Evolutionary conservation across 64 coral and sea anemone genomes (phyloP), one percentile per base, ranked within the genome.

Genomic region (Stichodactyla mertensii): DNA sequence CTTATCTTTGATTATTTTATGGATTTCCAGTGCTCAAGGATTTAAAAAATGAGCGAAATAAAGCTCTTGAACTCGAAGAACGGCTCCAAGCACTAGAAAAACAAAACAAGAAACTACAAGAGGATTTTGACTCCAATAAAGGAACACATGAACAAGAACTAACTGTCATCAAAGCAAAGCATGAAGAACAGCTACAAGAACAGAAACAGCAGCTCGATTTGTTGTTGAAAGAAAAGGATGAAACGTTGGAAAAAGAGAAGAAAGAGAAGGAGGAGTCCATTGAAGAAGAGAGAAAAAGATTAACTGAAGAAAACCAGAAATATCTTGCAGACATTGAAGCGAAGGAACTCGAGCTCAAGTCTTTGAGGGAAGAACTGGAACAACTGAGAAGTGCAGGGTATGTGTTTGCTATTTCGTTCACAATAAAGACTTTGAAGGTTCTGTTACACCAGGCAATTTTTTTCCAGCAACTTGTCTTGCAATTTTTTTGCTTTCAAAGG

Each of bases 11-110:
- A 74, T 31, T 74, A 31, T 71, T 55, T 23, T 82, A 45, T 13
- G 56, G 58, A 28, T 16, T 66, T 90, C 22, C 51, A 97, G 94
- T 97, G 88, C 86, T 97, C 36, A 77, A 79, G 18, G 91, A 97
- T 77, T 97, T 97, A 52, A 97, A 93, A 86, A 52, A 84, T 82
- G 94, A 97, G 54, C 86, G 83, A 90, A 89, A 27, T 82, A 97
- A 90, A 85, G 57, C 86, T 24, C 51, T 64, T 9, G 94, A 97
- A 55, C 55, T 97, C 4, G 91, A 93, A 70, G 91, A 97, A 82
- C 93, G 89, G 54, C 60, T 97, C 7, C 87, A 79, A 71, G 64
- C 77, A 23, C 86, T 97, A 20, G 91, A 86, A 57, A 81, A 92
- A 23, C 85, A 92, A 78, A 89, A 90, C 22, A 18, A 71, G 7